A percentile compares a stretch with the other conserved stretches of the same genome.
Conservation (phyloP, 1,140 invertebrate species). For the Pseudobourletiella spinata region DNA sequence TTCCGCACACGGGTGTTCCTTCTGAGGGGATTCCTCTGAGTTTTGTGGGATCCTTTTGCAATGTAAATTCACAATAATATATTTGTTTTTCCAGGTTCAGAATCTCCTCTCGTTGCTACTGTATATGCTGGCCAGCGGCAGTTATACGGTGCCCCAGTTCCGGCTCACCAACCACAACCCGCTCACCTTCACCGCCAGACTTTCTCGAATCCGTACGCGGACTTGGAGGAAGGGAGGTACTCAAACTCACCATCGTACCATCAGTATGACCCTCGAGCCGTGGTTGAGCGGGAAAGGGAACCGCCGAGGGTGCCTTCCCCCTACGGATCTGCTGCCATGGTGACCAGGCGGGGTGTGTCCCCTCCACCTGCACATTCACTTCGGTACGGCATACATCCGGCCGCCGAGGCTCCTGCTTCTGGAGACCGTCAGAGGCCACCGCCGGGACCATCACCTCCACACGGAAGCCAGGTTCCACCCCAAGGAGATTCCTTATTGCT, state of each 20-base stretch:
- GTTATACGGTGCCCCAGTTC: conserved; percentile 36
- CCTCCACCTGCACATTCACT: conserved; percentile 32
- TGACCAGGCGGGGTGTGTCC: conserved; percentile 10
- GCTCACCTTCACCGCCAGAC: conserved; percentile 21
- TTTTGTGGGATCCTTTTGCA: too few relatives aligned
- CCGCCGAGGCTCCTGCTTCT: conserved; percentile 34
- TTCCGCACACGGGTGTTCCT: too few relatives aligned
- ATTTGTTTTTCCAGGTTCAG: conserved; percentile 54
- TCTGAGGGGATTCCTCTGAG: too few relatives aligned
- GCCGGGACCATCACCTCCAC: conserved; percentile 56
- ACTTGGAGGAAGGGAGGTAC: conserved; percentile 28
- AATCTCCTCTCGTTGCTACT: conserved; percentile 60
- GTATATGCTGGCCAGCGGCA: conserved; percentile 50
- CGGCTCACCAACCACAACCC: conserved; percentile 26
- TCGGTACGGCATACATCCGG: conserved; percentile 32
- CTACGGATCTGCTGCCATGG: neutral
- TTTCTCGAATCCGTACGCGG: conserved; percentile 29
- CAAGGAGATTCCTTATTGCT: conserved; percentile 69
- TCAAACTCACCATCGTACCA: conserved; percentile 39
- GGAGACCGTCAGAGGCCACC: conserved; percentile 39
- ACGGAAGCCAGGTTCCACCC: conserved; percentile 60
- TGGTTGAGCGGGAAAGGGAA: conserved; percentile 8
- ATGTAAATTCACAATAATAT: too few relatives aligned
- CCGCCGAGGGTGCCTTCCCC: neutral
- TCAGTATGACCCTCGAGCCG: conserved; percentile 14